phyloP scores from a whole-genome alignment of 2,888 invertebrate genomes.

The Amphipyra berbera region DNA sequence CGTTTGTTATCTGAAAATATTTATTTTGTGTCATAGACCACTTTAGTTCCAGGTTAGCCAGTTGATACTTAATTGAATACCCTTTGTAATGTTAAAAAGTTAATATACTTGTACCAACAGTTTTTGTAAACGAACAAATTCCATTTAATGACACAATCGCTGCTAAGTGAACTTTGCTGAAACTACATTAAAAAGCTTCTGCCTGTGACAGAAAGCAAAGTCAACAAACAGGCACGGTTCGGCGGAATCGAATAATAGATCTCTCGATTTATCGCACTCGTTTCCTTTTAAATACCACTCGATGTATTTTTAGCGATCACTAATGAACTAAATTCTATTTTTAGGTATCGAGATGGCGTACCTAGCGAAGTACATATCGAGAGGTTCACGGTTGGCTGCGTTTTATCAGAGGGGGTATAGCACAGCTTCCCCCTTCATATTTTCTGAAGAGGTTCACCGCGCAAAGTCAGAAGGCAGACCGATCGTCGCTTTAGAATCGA shows the following conservation, averaged over 20 bases:
- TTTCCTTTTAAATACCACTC: conserved; percentile 52
- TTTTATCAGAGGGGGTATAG: conserved; percentile 64
- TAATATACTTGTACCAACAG: conserved; percentile 18
- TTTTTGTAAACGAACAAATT: conserved; percentile 31
- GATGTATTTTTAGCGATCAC: conserved; percentile 56
- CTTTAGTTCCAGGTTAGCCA: too few relatives aligned
- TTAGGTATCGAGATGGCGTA: conserved; percentile 74
- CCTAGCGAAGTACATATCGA: conserved; percentile 68
- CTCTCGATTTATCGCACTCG: conserved; percentile 51
- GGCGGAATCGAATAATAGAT: conserved; percentile 49
- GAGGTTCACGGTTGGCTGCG: conserved; percentile 59
- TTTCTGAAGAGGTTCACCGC: conserved; percentile 91
- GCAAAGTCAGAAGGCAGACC: conserved; percentile 92
- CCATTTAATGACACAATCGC: conserved; percentile 36
- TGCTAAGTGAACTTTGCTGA: conserved; percentile 39
- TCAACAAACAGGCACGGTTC: conserved; percentile 44
- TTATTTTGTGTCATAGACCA: too few relatives aligned
- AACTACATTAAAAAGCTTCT: conserved; percentile 45
- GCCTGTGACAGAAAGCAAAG: conserved; percentile 39
- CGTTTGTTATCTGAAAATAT: too few relatives aligned
- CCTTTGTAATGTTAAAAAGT: conserved; percentile 4
- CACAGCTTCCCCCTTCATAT: conserved; percentile 69
- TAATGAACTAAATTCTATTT: conserved; percentile 68
- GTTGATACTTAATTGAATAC: too few relatives aligned
- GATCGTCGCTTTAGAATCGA: conserved; percentile 98